Evolutionary conservation across 2,888 invertebrate genomes (phyloP), one percentile per base, ranked within the genome.

Genomic region (Polymixis flavicincta): DNA sequence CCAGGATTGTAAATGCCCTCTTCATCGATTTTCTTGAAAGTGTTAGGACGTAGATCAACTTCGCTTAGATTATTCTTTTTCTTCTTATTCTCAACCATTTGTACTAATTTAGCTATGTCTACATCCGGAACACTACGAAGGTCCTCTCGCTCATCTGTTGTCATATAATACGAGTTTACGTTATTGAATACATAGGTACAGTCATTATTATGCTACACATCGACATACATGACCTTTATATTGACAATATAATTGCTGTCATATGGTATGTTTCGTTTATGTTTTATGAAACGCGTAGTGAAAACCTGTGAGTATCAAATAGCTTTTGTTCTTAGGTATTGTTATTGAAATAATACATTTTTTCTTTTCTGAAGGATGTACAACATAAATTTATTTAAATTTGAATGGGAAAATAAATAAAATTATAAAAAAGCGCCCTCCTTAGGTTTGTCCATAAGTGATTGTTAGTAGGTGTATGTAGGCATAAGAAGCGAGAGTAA

Each of bases 1-100:
- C 96, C 96, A 77, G 94, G 93, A 76, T 96, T 96, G 57, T 91
- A 95, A 78, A 96, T 95, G 78, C 96, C 96, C 78, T 96, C 96
- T 84, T 94, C 94, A 63, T 96, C 95, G 50, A 96, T 95, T 88
- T 93, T 95, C 86, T 96, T 96, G 85, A 96, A 96, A 1, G 94
- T 95, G 78, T 94, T 95, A 7, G 94, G 94, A 50, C 93, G 92
- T 6, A 95, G 90, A 77, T 96, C 96, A 11, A 95, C 91, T 85
- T 95, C 95, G 73, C 93, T 92, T 6, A 95, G 85, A 69, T 93
- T 94, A 78, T 94, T 95, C 60, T 88, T 91, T 81, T 95, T 96
- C 82, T 95, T 96, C 78, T 92, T 93, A 48, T 90, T 92, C 73
- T 96, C 93, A 6, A 95, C 93, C 65, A 90, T 93, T 79, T 95